Percentiles rank a stretch among this genome's conserved stretches.
phyloP scores from a whole-genome alignment of 2,888 invertebrate genomes.

The Aricia artaxerxes region DNA sequence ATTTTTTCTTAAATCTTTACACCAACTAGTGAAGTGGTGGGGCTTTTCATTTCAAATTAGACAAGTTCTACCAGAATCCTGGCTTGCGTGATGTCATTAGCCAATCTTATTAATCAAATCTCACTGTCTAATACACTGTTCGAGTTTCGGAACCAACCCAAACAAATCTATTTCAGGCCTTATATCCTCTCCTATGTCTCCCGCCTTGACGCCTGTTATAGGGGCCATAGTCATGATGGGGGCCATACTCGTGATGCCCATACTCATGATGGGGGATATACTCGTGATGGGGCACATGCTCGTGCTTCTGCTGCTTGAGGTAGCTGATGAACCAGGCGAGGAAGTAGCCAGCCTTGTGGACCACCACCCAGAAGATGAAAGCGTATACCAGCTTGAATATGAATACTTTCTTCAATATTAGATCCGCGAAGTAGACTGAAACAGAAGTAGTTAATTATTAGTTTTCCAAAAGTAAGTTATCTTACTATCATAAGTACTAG shows the following conservation, averaged over 20 bases:
- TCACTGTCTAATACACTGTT: no score
- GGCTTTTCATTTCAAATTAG: no score
- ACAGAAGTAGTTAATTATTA: slow-evolving; percentile 35
- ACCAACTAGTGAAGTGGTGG: no score
- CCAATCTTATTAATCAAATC: no score
- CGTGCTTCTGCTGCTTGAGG: slow-evolving; percentile 64
- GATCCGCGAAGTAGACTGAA: slow-evolving; percentile 69
- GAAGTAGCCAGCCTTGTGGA: slow-evolving; percentile 75
- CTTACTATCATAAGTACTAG: neutral
- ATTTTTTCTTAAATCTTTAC: no score
- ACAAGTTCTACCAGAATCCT: no score
- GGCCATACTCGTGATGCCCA: neutral
- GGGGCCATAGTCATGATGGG: neutral
- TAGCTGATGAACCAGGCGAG: slow-evolving; percentile 68
- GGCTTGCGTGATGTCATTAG: no score
- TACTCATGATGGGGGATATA: slow-evolving; percentile 41
- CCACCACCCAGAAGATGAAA: slow-evolving; percentile 65
- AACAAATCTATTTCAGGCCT: neutral
- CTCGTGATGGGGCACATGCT: slow-evolving; percentile 44
- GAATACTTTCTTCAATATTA: slow-evolving; percentile 70
- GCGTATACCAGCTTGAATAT: slow-evolving; percentile 69
- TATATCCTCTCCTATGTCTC: neutral
- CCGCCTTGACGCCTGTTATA: slow-evolving; percentile 7
- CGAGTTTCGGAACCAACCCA: neutral
- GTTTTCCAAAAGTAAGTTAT: neutral